A percentile compares a stretch with the other conserved stretches of the same genome.
Conservation (phyloP, 2,113 vertebrate genomes). For the Gadus macrocephalus region DNA sequence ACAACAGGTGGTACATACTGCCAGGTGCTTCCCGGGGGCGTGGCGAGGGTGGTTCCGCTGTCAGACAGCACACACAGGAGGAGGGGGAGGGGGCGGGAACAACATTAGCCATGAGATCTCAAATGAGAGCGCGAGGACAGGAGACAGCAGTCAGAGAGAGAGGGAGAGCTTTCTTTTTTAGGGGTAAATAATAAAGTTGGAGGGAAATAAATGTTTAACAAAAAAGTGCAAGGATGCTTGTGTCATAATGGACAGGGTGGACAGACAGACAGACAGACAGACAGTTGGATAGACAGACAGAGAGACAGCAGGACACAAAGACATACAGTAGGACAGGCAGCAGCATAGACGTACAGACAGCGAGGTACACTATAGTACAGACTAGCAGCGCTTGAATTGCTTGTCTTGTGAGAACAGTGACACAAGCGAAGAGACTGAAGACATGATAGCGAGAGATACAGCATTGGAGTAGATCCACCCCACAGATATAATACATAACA, state of each 20-base stretch:
- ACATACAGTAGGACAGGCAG: not conserved
- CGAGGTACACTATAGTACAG: no score
- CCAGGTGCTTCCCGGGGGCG: constrained; percentile 84
- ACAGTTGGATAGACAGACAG: not conserved
- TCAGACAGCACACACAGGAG: constrained; percentile 77
- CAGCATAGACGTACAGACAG: constrained; percentile 13
- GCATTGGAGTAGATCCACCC: no score
- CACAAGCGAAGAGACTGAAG: no score
- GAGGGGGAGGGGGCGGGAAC: constrained; percentile 72
- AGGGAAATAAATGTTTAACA: no score
- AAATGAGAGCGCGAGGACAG: constrained; percentile 33
- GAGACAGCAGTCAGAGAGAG: not conserved
- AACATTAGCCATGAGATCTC: constrained; percentile 74
- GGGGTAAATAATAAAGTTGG: no score
- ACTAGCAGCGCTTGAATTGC: no score
- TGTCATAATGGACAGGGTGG: not conserved
- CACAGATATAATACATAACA: no score
- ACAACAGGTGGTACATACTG: constrained; percentile 88
- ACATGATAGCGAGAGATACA: no score
- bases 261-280: constrained; percentile 1
- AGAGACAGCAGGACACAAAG: constrained; percentile 9
- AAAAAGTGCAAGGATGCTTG: not conserved
- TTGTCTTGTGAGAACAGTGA: no score
- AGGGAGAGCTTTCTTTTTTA: not conserved
- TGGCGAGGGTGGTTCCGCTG: constrained; percentile 85